Conservation (phyloP, 2,888 invertebrate genomes). For the Orthonychiurus folsomi region DNA sequence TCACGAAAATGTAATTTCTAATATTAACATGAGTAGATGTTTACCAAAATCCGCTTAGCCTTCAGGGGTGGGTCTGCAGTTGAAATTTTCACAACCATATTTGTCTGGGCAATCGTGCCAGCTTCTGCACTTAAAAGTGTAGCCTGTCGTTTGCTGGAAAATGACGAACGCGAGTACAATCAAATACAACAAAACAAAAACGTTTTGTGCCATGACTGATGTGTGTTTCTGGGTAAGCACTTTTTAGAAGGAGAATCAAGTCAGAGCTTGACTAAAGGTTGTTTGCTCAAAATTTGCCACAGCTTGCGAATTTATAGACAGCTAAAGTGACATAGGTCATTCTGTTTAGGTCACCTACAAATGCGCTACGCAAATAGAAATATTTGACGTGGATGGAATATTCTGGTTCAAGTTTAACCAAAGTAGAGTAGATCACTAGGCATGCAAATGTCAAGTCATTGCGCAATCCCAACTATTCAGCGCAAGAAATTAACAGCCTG, state of each 20-base stretch:
- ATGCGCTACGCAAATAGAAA: not conserved
- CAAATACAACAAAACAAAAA: not conserved
- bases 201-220: not conserved
- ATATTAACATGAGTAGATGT: too few species aligned
- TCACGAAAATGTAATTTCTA: too few species aligned
- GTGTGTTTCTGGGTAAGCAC: too few species aligned
- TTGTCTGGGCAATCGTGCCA: conserved; percentile 11
- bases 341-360: not conserved
- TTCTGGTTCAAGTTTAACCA: not conserved
- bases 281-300: not conserved
- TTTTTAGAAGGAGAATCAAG: not conserved
- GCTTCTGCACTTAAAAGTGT: not conserved
- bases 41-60: conserved; percentile 9
- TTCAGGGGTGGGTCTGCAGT: conserved; percentile 5
- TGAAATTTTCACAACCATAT: not conserved
- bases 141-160: not conserved
- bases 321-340: not conserved
- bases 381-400: not conserved
- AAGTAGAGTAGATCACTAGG: not conserved
- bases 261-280: not conserved
- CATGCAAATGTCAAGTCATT: not conserved
- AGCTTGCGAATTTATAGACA: not conserved
- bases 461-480: not conserved
- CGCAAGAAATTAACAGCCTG: not conserved
- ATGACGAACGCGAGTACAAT: not conserved